phyloP scores from a whole-genome alignment of 2,113 vertebrate species.

The rat (Rattus norvegicus) region DNA sequence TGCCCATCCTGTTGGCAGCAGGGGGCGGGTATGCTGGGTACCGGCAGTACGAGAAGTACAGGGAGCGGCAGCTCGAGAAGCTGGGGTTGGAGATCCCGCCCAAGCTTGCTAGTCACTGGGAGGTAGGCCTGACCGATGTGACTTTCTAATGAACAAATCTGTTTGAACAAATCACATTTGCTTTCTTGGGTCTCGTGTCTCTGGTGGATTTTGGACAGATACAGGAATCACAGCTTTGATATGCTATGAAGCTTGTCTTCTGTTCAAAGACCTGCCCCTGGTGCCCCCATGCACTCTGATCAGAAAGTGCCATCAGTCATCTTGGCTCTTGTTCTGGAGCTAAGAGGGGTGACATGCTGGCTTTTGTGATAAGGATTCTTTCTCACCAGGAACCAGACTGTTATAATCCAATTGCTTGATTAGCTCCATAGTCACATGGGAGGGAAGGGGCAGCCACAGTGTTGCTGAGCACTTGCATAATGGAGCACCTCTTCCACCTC shows the following conservation, averaged over 20 bases:
- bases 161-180: background rate
- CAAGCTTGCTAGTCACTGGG: constrained; percentile 87
- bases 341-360: background rate
- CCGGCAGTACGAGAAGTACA: constrained; percentile 90
- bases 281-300: background rate
- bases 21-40: constrained; percentile 90
- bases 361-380: constrained; percentile 74
- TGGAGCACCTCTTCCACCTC: background rate
- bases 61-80: constrained; percentile 85
- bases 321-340: background rate
- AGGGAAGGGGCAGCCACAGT: too few species aligned
- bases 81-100: constrained; percentile 88
- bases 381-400: constrained; percentile 74
- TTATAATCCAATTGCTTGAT: constrained; percentile 64
- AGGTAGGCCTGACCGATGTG: constrained; percentile 85
- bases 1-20: constrained; percentile 88
- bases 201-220: background rate
- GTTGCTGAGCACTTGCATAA: background rate
- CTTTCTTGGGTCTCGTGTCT: background rate
- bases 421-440: background rate
- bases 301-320: background rate
- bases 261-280: background rate
- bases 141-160: background rate
- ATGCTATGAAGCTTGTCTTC: background rate
- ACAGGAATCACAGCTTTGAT: background rate